phyloP scores from a whole-genome alignment of 2,113 vertebrate species.

The Emydura subglobosa region DNA sequence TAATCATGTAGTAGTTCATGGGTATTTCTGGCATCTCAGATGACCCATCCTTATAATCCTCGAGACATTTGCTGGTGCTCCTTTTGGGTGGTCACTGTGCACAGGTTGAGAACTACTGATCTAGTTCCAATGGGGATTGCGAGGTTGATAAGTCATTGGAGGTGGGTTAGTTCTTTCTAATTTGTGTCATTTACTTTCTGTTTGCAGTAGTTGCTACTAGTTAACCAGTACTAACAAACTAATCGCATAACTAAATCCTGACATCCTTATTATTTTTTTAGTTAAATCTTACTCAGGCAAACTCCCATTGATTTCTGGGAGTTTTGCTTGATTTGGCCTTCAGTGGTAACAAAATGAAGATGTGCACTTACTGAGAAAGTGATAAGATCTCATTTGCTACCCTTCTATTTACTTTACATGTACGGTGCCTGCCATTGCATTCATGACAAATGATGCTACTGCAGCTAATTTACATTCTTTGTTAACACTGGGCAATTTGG shows the following conservation, averaged over 20 bases:
- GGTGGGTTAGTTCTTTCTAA: background rate
- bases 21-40: fast-evolving
- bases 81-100: background rate
- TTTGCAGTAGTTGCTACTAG: background rate
- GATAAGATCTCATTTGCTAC: background rate
- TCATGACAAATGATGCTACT: background rate
- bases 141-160: background rate
- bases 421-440: background rate
- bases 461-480: background rate
- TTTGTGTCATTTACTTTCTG: background rate
- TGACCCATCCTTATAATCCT: background rate
- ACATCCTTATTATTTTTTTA: background rate
- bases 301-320: background rate
- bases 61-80: background rate
- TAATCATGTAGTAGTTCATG: background rate
- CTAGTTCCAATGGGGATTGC: background rate
- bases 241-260: fast-evolving
- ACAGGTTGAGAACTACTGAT: background rate
- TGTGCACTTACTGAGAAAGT: background rate
- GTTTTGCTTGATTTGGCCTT: background rate
- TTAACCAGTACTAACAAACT: background rate
- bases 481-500: background rate
- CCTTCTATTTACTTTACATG: background rate
- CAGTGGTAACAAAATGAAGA: background rate
- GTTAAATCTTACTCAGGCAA: background rate